Percentiles rank a stretch among this genome's conserved stretches.
These are phyloP conservation scores for Chaetophractus vellerosus DNA, from an alignment of 2,797 vertebrate genomes.

Conservation along the genomic window DNA sequence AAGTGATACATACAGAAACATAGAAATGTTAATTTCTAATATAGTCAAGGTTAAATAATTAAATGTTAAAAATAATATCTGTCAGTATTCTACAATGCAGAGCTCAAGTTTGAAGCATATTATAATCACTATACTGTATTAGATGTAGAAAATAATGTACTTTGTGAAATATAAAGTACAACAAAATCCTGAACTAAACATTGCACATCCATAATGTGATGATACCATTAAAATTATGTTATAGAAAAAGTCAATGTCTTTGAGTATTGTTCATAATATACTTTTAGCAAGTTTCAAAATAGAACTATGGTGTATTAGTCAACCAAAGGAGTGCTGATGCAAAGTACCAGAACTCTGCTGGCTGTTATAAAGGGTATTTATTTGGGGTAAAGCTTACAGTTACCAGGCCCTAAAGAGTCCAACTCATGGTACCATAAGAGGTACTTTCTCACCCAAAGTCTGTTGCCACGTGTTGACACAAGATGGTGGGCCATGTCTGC, in stretches of 20 bases:
- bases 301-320: background rate
- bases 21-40: background rate
- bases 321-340: too few relatives aligned
- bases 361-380: too few relatives aligned
- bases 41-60: background rate
- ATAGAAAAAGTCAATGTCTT: background rate
- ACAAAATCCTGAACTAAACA: background rate
- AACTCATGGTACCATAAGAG: too few relatives aligned
- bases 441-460: too few relatives aligned
- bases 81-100: background rate
- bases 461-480: too few relatives aligned
- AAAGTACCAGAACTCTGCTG: too few relatives aligned
- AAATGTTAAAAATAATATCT: background rate
- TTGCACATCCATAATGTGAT: background rate
- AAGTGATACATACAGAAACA: background rate
- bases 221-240: background rate
- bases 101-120: slow-evolving; percentile 30
- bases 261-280: background rate
- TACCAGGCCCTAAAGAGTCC: too few relatives aligned
- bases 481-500: too few relatives aligned
- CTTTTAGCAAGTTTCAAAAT: background rate
- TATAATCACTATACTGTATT: background rate
- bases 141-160: slow-evolving; percentile 7
- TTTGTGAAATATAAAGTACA: background rate
- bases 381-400: too few relatives aligned